phyloP scores from a whole-genome alignment of 2,113 vertebrate species.

The Condylura cristata region DNA sequence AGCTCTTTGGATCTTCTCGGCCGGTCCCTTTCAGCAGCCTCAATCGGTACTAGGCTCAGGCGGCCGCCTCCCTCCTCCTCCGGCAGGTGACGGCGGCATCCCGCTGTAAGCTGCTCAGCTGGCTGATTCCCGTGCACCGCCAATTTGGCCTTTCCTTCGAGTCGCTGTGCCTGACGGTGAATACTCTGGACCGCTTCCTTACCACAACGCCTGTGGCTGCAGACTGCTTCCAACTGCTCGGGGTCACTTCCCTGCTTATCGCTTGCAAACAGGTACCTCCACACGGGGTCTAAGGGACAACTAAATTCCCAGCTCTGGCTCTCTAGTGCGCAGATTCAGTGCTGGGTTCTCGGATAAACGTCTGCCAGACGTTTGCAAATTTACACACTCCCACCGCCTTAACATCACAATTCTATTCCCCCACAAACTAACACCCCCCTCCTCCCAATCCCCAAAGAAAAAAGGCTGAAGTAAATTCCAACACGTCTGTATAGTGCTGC shows the following conservation, averaged over 20 bases:
- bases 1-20: not conserved
- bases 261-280: slow-evolving; percentile 93
- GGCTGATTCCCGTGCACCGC: slow-evolving; percentile 93
- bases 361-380: not conserved
- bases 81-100: slow-evolving; percentile 91
- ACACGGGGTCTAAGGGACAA: too few relatives aligned
- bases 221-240: slow-evolving; percentile 97
- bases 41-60: not conserved
- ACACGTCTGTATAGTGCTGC: not conserved
- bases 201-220: slow-evolving; percentile 91
- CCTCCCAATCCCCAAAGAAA: not conserved
- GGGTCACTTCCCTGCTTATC: slow-evolving; percentile 93
- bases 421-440: too few relatives aligned
- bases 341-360: too few relatives aligned
- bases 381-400: not conserved
- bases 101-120: slow-evolving; percentile 94
- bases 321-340: not conserved
- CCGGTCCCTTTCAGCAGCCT: not conserved
- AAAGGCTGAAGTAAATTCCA: not conserved
- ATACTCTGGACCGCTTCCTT: slow-evolving; percentile 95
- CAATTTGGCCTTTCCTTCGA: slow-evolving; percentile 93
- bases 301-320: not conserved
- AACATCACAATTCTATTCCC: not conserved
- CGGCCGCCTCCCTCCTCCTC: not conserved
- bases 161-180: slow-evolving; percentile 93